Base-by-base conservation (phyloP, 2,888 invertebrate genomes). In the Plagiodera versicolora region DNA sequence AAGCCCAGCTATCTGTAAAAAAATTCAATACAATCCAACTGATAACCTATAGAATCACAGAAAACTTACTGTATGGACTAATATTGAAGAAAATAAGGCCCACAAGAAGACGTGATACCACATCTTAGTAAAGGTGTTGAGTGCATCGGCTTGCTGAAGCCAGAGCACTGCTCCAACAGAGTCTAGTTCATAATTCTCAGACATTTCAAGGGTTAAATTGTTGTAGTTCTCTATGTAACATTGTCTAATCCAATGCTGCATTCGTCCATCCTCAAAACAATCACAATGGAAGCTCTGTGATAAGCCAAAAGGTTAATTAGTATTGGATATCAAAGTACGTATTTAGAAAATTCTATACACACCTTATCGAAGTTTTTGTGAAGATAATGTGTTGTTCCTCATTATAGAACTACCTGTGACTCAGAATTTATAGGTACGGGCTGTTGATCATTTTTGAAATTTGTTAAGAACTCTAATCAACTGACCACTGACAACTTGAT, bases 101-200 rank as follows among this genome's bases (percentile, higher is more conserved):
- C 96, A 97, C 74, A 97, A 84, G 82, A 97, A 97, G 78, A 97
- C 91, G 77, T 95, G 92, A 81, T 95, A 96, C 96, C 96, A 97
- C 92, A 97, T 97, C 82, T 95, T 95, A 83, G 89, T 83, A 84
- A 92, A 88, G 63, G 87, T 88, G 78, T 87, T 86, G 69, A 89
- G 82, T 59, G 86, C 74, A 68, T 78, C 77, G 56, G 74, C 71
- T 66, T 79, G 77, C 65, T 77, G 76, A 46, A 79, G 70, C 74
- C 77, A 75, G 66, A 80, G 72, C 70, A 79, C 78, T 30, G 74
- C 73, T 64, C 74, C 70, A 64, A 79, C 67, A 58, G 79, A 76
- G 65, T 79, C 78, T 72, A 79, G 64, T 66, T 72, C 75, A 54
- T 70, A 70, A 56, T 68, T 70, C 65, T 70, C 72, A 63, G 73